Evolutionary conservation across 2,113 vertebrate species (phyloP).

Genomic region (Rhynchomys soricoides): DNA sequence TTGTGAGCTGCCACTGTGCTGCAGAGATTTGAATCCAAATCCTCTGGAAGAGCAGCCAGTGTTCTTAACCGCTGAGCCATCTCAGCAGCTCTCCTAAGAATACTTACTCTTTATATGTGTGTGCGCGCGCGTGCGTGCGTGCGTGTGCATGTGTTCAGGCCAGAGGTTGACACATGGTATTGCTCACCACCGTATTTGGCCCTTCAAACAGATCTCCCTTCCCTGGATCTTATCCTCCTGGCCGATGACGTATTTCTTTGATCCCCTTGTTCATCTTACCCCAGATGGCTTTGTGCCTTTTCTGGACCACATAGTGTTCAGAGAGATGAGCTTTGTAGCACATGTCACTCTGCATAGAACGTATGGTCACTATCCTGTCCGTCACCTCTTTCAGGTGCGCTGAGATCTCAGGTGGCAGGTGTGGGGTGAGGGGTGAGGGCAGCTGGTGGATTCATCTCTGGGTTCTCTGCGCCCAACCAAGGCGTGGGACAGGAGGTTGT

Average conservation of each 20-base stretch:
- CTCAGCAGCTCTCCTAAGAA: not conserved
- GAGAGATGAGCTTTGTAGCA: not conserved
- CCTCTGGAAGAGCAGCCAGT: not conserved
- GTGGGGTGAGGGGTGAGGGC: too few relatives aligned
- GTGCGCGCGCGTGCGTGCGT: not conserved
- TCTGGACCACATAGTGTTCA: not conserved
- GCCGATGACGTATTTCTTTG: not conserved
- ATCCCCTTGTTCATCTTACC: not conserved
- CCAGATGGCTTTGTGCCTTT: not conserved
- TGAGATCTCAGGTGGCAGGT: not conserved
- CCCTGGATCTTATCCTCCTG: not conserved
- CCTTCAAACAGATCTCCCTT: not conserved
- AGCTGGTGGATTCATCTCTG: not conserved
- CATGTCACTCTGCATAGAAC: accelerated
- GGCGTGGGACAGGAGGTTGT: not conserved
- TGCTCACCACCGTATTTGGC: not conserved
- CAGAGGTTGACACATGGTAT: not conserved
- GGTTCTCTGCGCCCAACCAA: not conserved
- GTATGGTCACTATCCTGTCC: not conserved
- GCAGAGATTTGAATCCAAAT: not conserved
- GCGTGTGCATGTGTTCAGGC: not conserved
- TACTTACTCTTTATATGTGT: not conserved
- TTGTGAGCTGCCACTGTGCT: not conserved
- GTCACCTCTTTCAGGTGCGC: not conserved
- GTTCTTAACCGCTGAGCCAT: not conserved